Conservation (phyloP, 2,113 vertebrate species). For the Lepus americanus region DNA sequence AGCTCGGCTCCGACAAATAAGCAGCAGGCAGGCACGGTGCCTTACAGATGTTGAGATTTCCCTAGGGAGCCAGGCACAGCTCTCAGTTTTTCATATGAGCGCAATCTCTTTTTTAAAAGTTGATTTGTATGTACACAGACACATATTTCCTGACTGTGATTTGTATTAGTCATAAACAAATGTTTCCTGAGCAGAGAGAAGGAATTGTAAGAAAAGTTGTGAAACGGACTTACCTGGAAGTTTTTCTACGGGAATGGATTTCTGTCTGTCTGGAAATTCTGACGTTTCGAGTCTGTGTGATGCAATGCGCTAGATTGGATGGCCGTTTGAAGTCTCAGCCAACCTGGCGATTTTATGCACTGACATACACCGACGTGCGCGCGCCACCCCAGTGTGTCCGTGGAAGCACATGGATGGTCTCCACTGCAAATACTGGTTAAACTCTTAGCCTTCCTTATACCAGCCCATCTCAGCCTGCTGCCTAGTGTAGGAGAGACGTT, state of each 20-base stretch:
- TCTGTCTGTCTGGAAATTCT: conserved; percentile 2
- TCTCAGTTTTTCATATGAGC: background rate
- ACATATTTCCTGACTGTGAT: background rate
- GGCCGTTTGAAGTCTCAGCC: background rate
- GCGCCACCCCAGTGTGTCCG: background rate
- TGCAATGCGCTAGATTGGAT: background rate
- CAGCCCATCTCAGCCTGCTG: background rate
- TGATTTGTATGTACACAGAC: background rate
- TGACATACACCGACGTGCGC: too few relatives aligned
- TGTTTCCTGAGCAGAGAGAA: background rate
- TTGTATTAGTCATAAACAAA: too few relatives aligned
- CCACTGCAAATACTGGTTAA: background rate
- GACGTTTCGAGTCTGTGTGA: background rate
- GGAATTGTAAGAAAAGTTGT: background rate
- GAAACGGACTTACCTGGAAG: background rate
- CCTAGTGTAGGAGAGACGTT: background rate
- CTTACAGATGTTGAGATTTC: too few relatives aligned
- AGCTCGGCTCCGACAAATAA: background rate
- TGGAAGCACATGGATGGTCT: background rate
- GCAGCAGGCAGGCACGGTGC: background rate
- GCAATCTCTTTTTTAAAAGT: background rate
- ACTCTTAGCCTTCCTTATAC: background rate
- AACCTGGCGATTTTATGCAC: background rate
- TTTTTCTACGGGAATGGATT: background rate
- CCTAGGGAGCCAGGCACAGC: background rate